phyloP scores from a whole-genome alignment of 1,140 invertebrate genomes.

The Zaprionus ornatus region DNA sequence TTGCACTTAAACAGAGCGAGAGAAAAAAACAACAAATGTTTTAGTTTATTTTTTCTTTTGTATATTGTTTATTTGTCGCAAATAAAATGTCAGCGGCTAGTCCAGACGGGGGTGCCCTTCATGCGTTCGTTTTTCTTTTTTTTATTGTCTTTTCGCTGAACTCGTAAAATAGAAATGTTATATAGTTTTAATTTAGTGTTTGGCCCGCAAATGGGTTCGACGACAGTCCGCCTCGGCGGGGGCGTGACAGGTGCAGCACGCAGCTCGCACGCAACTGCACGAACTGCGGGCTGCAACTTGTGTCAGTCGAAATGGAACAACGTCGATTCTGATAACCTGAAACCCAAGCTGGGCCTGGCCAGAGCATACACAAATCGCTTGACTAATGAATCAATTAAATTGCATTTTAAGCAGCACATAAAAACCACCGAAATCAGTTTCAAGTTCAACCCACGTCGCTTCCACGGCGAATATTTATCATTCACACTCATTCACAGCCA shows the following conservation, averaged over 20 bases:
- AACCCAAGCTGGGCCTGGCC: slow-evolving; percentile 14
- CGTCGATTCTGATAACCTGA: slow-evolving; percentile 40
- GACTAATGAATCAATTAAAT: slow-evolving; percentile 78
- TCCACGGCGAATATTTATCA: slow-evolving; percentile 48
- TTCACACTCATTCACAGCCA: not conserved
- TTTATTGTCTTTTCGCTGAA: slow-evolving; percentile 71
- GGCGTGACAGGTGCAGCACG: slow-evolving; percentile 60
- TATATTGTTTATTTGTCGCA: slow-evolving; percentile 77
- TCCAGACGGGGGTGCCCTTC: slow-evolving; percentile 2
- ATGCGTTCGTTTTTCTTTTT: slow-evolving; percentile 44
- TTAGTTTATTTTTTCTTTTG: not conserved
- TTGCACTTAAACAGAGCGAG: slow-evolving; percentile 58
- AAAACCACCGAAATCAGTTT: slow-evolving; percentile 30
- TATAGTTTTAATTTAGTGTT: slow-evolving; percentile 60
- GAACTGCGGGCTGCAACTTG: not conserved
- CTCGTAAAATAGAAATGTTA: slow-evolving; percentile 80
- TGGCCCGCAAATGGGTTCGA: slow-evolving; percentile 65
- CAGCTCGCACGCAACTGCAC: not conserved
- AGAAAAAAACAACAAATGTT: slow-evolving; percentile 41
- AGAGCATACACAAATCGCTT: slow-evolving; percentile 42
- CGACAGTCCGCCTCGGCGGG: slow-evolving; percentile 52
- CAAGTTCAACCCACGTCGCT: slow-evolving; percentile 16
- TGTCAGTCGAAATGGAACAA: slow-evolving; percentile 14
- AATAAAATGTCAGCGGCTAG: slow-evolving; percentile 55
- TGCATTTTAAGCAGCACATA: slow-evolving; percentile 44